phyloP scores from a whole-genome alignment of 2,888 invertebrate genomes.

The Sarcophaga carnaria region DNA sequence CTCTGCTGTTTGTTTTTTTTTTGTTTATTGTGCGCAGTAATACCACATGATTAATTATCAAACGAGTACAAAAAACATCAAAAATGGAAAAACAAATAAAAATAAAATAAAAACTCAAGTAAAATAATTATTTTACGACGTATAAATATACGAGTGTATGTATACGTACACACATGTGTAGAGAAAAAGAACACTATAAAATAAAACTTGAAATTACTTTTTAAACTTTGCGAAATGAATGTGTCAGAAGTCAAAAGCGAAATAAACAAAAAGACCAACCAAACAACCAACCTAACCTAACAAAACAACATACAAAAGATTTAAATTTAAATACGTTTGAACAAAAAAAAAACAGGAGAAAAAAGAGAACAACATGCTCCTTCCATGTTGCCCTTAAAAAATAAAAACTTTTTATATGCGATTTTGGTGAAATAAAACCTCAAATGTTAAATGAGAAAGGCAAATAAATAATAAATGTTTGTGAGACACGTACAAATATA shows the following conservation, averaged over 20 bases:
- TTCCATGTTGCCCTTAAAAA: too few species aligned
- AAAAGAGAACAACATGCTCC: background rate
- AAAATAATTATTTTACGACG: background rate
- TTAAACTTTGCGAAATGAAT: constrained; percentile 2
- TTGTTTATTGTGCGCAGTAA: background rate
- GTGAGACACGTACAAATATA: too few species aligned
- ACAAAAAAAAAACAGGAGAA: background rate
- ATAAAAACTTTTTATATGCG: background rate
- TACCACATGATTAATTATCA: constrained; percentile 39
- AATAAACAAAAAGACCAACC: background rate
- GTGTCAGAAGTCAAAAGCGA: constrained; percentile 16
- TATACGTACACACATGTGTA: background rate
- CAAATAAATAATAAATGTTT: background rate
- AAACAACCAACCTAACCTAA: background rate
- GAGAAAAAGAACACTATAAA: background rate
- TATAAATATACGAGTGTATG: background rate
- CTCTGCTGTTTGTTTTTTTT: background rate
- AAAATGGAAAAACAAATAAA: background rate
- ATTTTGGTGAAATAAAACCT: constrained; percentile 19
- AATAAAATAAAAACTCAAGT: background rate
- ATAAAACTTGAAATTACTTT: constrained; percentile 6
- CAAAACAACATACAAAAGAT: background rate
- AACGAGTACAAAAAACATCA: background rate
- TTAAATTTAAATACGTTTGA: background rate
- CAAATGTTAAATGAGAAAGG: constrained; percentile 20